These are phyloP conservation scores for Umimayanthus kanabou DNA, from an alignment of 92 coral and sea anemone genomes.

Conservation along the genomic window DNA sequence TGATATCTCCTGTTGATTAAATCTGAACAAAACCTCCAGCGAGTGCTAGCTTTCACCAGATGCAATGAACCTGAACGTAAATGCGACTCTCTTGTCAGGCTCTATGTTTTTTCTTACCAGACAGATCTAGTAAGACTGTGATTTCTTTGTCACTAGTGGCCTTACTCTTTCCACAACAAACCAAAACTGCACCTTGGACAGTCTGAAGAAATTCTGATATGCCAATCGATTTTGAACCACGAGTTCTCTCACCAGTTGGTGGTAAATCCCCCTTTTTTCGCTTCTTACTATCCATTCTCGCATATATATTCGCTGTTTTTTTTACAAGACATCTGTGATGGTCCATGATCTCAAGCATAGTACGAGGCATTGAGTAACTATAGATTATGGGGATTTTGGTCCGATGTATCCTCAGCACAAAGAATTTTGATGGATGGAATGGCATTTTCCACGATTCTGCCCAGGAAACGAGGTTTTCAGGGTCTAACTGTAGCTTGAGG, in stretches of 20 bases:
- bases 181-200: slow-evolving; percentile 49
- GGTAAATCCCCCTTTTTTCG: slow-evolving; percentile 43
- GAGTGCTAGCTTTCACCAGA: slow-evolving; percentile 34
- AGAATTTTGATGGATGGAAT: too few species aligned
- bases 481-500: too few species aligned
- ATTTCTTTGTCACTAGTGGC: slow-evolving; percentile 33
- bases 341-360: too few species aligned
- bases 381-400: too few species aligned
- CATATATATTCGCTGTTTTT: not conserved
- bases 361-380: too few species aligned
- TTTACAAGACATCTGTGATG: too few species aligned
- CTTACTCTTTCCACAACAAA: slow-evolving; percentile 43
- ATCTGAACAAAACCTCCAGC: slow-evolving; percentile 8
- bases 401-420: too few species aligned
- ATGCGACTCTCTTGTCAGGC: slow-evolving; percentile 22
- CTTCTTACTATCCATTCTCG: slow-evolving; percentile 27
- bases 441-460: too few species aligned
- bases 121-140: slow-evolving; percentile 34
- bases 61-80: slow-evolving; percentile 22
- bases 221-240: slow-evolving; percentile 42
- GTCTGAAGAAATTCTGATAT: slow-evolving; percentile 46
- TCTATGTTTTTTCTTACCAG: not conserved
- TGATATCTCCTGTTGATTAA: slow-evolving; percentile 8
- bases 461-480: too few species aligned
- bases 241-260: slow-evolving; percentile 50